These are phyloP conservation scores for Psilanteris sp. DNA, from an alignment of 1,140 invertebrate species.

Conservation along the genomic window DNA sequence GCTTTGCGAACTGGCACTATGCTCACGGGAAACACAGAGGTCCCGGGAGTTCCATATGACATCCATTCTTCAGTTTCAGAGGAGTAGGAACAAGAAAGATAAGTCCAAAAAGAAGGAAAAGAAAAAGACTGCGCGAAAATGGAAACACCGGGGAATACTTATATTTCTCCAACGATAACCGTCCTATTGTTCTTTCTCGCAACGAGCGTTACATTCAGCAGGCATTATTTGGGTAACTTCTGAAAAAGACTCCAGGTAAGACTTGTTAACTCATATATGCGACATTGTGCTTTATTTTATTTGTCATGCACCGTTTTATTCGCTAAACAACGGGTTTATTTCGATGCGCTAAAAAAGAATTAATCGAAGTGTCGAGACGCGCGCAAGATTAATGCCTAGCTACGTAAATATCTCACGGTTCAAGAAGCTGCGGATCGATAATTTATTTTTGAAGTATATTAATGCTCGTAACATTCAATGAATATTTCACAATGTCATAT, in stretches of 20 bases:
- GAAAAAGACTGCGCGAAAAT: constrained; percentile 51
- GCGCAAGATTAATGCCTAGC: constrained; percentile 15
- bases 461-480: not conserved
- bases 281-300: constrained; percentile 10
- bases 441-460: constrained; percentile 21
- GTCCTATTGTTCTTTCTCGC: constrained; percentile 47
- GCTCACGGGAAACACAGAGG: constrained; percentile 39
- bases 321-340: not conserved
- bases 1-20: constrained; percentile 37
- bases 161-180: constrained; percentile 50
- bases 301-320: constrained; percentile 8
- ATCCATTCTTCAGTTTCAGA: constrained; percentile 47
- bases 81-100: constrained; percentile 41
- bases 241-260: constrained; percentile 36
- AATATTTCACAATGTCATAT: too few species aligned
- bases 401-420: constrained; percentile 19
- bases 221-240: constrained; percentile 32
- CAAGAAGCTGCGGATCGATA: constrained; percentile 10
- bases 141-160: constrained; percentile 54
- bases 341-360: not conserved
- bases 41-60: constrained; percentile 53
- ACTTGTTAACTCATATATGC: constrained; percentile 43
- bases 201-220: constrained; percentile 32
- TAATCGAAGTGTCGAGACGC: constrained; percentile 20
- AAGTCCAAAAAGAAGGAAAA: constrained; percentile 35